phyloP scores from a whole-genome alignment of 1,140 invertebrate species.

The Heliconius melpomene region DNA sequence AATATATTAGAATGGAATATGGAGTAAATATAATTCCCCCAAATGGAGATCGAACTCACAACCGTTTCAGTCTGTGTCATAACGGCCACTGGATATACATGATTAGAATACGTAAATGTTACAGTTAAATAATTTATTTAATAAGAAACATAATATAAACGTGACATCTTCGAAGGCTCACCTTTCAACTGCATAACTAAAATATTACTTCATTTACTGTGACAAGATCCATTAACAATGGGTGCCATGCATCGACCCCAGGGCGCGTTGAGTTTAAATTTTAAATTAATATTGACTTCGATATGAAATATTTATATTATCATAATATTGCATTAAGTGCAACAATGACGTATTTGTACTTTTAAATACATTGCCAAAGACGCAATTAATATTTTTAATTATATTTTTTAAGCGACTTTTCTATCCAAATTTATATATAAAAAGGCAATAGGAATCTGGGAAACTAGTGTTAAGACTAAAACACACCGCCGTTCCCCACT shows the following conservation, averaged over 20 bases:
- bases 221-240: conserved; percentile 5
- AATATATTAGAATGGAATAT: too few species aligned
- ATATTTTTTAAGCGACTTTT: too few species aligned
- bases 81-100: too few species aligned
- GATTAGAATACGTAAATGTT: too few species aligned
- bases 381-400: too few species aligned
- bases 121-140: neutral
- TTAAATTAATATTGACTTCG: neutral
- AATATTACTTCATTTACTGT: conserved; percentile 6
- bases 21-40: too few species aligned
- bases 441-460: too few species aligned
- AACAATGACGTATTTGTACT: neutral
- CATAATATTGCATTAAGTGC: too few species aligned
- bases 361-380: neutral
- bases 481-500: too few species aligned
- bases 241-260: neutral
- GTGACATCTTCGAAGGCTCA: neutral
- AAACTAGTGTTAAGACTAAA: too few species aligned
- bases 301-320: conserved; percentile 16
- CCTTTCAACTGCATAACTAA: conserved; percentile 14
- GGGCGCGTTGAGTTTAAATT: neutral
- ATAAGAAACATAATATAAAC: neutral
- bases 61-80: too few species aligned
- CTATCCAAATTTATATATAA: too few species aligned
- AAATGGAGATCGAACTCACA: neutral